Evolutionary conservation across 2,113 vertebrate species (phyloP).

Genomic region (Odobenus rosmarus): DNA sequence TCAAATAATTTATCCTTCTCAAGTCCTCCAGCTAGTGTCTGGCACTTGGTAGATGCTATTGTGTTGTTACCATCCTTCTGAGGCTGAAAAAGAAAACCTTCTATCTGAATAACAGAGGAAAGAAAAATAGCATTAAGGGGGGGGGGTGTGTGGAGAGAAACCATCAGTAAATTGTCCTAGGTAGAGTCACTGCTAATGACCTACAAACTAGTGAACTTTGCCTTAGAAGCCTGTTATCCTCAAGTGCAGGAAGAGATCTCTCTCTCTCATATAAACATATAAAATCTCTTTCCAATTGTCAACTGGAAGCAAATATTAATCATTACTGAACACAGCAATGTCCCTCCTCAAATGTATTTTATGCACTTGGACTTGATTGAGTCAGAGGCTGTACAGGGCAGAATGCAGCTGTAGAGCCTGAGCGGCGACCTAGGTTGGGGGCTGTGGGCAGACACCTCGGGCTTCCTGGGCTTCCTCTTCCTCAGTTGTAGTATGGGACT

Average conservation of each 20-base stretch:
- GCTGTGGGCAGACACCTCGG: not conserved
- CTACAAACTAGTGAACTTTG: not conserved
- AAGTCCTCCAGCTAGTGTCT: not conserved
- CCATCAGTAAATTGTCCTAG: not conserved
- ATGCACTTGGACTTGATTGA: not conserved
- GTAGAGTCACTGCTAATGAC: not conserved
- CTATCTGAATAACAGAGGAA: not conserved
- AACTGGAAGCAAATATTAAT: not conserved
- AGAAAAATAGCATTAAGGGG: not conserved
- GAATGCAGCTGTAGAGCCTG: not conserved
- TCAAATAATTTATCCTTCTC: not conserved
- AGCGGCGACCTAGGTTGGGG: not conserved
- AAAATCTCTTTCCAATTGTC: not conserved
- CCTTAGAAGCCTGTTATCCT: not conserved
- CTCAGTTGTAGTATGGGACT: not conserved
- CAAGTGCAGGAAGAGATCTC: not conserved
- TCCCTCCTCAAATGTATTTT: not conserved
- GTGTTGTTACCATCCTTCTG: not conserved
- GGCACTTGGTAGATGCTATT: not conserved
- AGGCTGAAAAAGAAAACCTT: not conserved
- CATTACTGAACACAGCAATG: not conserved
- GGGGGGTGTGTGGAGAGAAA: not conserved
- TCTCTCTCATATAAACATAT: not conserved
- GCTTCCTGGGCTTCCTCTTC: not conserved
- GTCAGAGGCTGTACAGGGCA: not conserved